Base-by-base conservation (phyloP, 1,140 invertebrate species). In the Pogonomyrmex barbatus region DNA sequence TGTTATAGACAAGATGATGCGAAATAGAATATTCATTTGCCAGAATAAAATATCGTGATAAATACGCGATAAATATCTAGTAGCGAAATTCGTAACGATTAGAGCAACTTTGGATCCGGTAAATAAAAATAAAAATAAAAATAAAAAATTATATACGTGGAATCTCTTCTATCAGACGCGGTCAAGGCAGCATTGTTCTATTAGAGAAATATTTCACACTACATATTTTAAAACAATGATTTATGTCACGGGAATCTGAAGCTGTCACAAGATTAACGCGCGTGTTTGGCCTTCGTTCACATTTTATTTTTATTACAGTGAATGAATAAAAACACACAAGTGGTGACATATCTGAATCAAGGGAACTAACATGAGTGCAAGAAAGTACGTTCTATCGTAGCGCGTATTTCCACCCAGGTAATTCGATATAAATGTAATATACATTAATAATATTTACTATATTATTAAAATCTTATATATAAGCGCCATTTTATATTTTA, bases 301-400 rank as follows among this genome's bases (percentile, higher is more conserved):
- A 54, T 45, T 68, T 81, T 56, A 81, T 70, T 70, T 81, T 81
- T 45, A 54, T 81, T 68, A 8, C 24, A 54, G 50, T 54, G 47
- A 81, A 68, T 68, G 73, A 76, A 42, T n/a, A 42, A 3, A 33
- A 24, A 58, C 2, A 45, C 6, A 50, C 52, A 75, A 24, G 52
- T 58, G 52, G 42, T 14, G 36, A 58, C 17, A 9, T 76, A 60
- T 8, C 2, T 42, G 39, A 58, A 76, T 58, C 39, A 30, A 42
- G 14, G 36, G 45, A 76, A 33, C 4, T 24, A 58, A 39, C 52
- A 24, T n/a, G 39, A n/a, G 10, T 42, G 17, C 17, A 60, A 50
- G 17, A 10, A 47, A 42, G 6, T 45, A 6, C 3, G 2, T 62
- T 58, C 6, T 63, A 36, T 45, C 30, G 42, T 33, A n/a, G 2